Evolutionary conservation across 2,113 vertebrate species (phyloP), one percentile per base, ranked within the genome.

Genomic region (Pandion haliaetus): DNA sequence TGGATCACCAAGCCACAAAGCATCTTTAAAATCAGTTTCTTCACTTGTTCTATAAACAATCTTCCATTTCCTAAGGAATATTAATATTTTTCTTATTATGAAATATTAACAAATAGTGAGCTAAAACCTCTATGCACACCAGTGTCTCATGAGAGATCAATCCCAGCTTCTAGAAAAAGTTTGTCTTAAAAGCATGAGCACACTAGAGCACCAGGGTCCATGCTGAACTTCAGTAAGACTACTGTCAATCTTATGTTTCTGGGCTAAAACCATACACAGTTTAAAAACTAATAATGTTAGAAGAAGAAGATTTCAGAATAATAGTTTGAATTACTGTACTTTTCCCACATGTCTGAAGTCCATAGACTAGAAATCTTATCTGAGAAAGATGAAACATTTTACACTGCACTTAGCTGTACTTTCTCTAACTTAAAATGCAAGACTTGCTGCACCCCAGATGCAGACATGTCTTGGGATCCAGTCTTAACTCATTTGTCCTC

Each of bases 391-490:
- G 7, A 82, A 90, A 42, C 5, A 16, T 28, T 5, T 55, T 67
- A 47, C 4, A 23, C 7, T 63, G 19, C 8, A 57, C 5, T 70
- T 50, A 32, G 16, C 18, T 80, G 5, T 44, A 49, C 5, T 44
- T 67, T 17, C 31, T 86, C 25, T 45, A 31, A 82, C 8, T 72
- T 55, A 47, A 82, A 47, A 54, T 29, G 32, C 5, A 52, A 29
- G 6, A 42, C 14, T 45, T 1, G 0, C 12, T 70, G 29, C 15
- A 74, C 5, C 2, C 3, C 3, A 61, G 5, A 1, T 57, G 28
- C 11, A 74, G 24, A 25, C 17, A 20, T 2, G 6, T 44, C 38
- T 59, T 38, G 21, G 14, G 18, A 55, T 44, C 26, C 16, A 25
- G 8, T 28, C 18, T 31, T 49, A 72, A 49, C 2, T 5, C 3